Conservation (phyloP, 2,888 invertebrate species). For the Clostera curtula region DNA sequence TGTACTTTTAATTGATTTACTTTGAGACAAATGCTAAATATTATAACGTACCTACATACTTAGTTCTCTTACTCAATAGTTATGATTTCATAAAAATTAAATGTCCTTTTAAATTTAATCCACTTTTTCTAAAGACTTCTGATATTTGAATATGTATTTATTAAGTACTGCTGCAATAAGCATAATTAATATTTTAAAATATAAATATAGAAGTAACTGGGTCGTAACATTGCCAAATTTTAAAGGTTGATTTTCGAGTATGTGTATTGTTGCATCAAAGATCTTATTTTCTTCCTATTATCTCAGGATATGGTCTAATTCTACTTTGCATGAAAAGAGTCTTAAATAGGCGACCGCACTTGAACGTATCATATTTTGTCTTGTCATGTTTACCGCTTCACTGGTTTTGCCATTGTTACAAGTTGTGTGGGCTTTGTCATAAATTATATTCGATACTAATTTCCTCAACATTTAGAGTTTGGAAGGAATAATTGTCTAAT, state of each 20-base stretch:
- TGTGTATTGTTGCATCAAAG: conserved; percentile 38
- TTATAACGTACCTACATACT: too few relatives aligned
- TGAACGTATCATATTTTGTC: not conserved
- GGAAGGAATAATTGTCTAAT: too few relatives aligned
- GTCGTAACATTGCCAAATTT: conserved; percentile 25
- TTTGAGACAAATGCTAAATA: too few relatives aligned
- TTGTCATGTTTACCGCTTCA: conserved; percentile 3
- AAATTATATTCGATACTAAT: not conserved
- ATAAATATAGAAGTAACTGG: conserved; percentile 15
- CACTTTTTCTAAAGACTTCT: too few relatives aligned
- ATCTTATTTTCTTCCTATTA: conserved; percentile 32
- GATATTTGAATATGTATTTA: too few relatives aligned
- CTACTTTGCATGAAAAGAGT: conserved; percentile 13
- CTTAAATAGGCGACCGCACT: conserved; percentile 9
- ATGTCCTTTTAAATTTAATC: too few relatives aligned
- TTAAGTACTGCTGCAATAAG: too few relatives aligned
- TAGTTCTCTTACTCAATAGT: too few relatives aligned
- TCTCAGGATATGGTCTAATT: conserved; percentile 21
- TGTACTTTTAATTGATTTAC: too few relatives aligned
- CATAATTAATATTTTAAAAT: too few relatives aligned
- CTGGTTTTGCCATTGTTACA: conserved; percentile 14
- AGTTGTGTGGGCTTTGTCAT: conserved; percentile 8
- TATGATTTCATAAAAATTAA: too few relatives aligned
- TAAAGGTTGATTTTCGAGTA: conserved; percentile 25
- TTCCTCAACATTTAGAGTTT: too few relatives aligned